phyloP scores from a whole-genome alignment of 2,113 vertebrate genomes.

The Gnathonemus longibarbis region DNA sequence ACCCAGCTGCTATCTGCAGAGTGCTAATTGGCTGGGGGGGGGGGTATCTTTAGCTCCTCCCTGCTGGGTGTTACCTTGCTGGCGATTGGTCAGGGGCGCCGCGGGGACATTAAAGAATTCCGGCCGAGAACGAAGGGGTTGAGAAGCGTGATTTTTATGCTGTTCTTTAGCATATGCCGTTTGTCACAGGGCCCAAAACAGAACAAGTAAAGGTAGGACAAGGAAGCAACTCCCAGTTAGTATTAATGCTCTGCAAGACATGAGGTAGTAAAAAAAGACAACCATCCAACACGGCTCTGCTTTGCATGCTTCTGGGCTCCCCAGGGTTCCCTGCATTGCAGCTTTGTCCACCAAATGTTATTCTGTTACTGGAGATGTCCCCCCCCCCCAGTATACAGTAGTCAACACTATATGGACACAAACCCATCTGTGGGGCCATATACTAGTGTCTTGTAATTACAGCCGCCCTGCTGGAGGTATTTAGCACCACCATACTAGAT shows the following conservation, averaged over 20 bases:
- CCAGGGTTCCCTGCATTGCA: background rate
- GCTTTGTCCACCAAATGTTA: background rate
- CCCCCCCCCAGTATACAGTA: background rate
- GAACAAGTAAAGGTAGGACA: conserved; percentile 12
- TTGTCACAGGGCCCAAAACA: conserved; percentile 14
- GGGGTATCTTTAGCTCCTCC: background rate
- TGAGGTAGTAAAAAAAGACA: conserved; percentile 29
- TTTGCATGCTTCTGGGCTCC: conserved; percentile 28
- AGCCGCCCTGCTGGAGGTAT: background rate
- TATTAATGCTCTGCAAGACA: conserved; percentile 33
- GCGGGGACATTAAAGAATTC: conserved; percentile 18
- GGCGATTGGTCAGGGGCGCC: background rate
- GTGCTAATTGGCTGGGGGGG: background rate
- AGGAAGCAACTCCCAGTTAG: conserved; percentile 36
- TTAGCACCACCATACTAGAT: background rate
- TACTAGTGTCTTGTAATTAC: background rate
- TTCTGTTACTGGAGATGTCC: background rate
- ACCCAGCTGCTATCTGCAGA: background rate
- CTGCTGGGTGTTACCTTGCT: background rate
- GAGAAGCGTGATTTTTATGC: background rate
- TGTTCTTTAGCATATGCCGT: background rate
- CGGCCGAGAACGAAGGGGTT: background rate
- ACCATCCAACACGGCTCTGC: conserved; percentile 21
- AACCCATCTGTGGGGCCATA: background rate
- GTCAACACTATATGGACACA: background rate